Evolutionary conservation across 2,888 invertebrate genomes (phyloP).

Genomic region (Scaptomyza caliginosa): DNA sequence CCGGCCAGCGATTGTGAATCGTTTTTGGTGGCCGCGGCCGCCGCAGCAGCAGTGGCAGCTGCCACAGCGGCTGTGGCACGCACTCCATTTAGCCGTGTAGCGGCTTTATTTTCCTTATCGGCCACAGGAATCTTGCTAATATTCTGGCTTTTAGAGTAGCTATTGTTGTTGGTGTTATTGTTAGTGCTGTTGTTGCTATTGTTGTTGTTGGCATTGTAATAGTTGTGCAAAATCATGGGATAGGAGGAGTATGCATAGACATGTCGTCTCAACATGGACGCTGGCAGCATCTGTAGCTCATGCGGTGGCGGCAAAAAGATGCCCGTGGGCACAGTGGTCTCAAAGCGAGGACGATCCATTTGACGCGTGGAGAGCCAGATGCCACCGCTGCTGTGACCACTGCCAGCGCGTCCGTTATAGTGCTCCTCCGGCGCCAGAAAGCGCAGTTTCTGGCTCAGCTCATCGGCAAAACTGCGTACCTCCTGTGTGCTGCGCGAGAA

Average conservation of each 20-base stretch:
- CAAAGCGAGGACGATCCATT: constrained; percentile 87
- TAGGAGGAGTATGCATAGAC: constrained; percentile 89
- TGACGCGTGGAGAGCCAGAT: constrained; percentile 53
- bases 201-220: constrained; percentile 54
- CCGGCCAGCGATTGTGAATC: constrained; percentile 61
- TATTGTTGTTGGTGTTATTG: constrained; percentile 7
- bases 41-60: constrained; percentile 57
- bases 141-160: constrained; percentile 49
- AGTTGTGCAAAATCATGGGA: constrained; percentile 84
- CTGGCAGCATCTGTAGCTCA: constrained; percentile 79
- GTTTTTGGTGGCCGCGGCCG: constrained; percentile 38
- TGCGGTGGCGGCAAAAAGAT: constrained; percentile 92
- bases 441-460: constrained; percentile 89
- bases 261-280: constrained; percentile 81
- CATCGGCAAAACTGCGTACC: constrained; percentile 87
- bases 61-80: constrained; percentile 72
- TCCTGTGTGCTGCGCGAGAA: constrained; percentile 73
- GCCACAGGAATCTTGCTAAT: constrained; percentile 15
- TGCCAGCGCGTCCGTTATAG: constrained; percentile 82
- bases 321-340: constrained; percentile 92
- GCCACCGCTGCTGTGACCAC: constrained; percentile 35
- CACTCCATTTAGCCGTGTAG: constrained; percentile 62
- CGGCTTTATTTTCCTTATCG: constrained; percentile 49
- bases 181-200: constrained; percentile 18
- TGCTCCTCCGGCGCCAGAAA: constrained; percentile 86